phyloP scores from a whole-genome alignment of 2,888 invertebrate genomes.

The Coenonympha glycerion region DNA sequence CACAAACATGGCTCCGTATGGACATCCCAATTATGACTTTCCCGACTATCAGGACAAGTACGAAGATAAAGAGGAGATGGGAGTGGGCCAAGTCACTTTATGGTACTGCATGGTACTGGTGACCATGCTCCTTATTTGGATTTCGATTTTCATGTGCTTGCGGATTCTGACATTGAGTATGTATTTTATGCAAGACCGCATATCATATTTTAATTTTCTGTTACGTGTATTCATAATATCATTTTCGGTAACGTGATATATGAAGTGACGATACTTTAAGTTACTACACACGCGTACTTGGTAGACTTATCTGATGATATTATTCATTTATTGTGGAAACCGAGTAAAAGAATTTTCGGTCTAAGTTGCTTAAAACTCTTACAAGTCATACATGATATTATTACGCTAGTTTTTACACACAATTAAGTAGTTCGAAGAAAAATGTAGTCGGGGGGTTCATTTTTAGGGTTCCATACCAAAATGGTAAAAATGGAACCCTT shows the following conservation, averaged over 20 bases:
- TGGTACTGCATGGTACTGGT: constrained; percentile 59
- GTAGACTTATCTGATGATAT: no score
- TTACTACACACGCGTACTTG: no score
- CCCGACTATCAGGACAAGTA: constrained; percentile 25
- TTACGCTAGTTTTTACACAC: no score
- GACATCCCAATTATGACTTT: constrained; percentile 43
- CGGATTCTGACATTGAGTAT: constrained; percentile 53
- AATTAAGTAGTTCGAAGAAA: no score
- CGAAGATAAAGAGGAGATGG: constrained; percentile 30
- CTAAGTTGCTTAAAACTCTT: no score
- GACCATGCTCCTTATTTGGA: constrained; percentile 53
- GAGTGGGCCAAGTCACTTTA: constrained; percentile 48
- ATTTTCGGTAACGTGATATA: neutral
- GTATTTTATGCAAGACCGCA: constrained; percentile 11
- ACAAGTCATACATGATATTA: no score
- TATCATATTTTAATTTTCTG: neutral
- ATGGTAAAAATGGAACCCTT: no score
- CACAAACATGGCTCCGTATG: constrained; percentile 53
- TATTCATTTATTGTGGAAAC: no score
- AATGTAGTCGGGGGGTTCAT: no score
- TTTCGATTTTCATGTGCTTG: constrained; percentile 55
- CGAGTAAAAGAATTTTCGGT: no score
- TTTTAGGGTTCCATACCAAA: no score
- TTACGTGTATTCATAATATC: neutral
- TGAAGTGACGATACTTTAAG: neutral